These are phyloP conservation scores for Coranthus polyacanthus DNA, from an alignment of 2,797 vertebrate genomes.

Conservation along the genomic window DNA sequence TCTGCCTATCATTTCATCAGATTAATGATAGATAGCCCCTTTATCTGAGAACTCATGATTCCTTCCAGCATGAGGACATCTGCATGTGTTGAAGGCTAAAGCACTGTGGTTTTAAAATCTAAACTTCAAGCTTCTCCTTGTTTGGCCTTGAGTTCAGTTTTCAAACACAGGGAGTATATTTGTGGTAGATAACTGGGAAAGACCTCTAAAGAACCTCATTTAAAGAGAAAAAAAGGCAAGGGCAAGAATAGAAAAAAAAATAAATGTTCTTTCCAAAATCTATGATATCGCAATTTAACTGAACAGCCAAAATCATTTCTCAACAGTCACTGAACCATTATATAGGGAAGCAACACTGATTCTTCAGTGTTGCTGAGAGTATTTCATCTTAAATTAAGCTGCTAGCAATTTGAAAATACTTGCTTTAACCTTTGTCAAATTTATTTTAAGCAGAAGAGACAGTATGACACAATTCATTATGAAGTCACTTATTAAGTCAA, in stretches of 20 bases:
- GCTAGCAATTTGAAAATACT: neutral
- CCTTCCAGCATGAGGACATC: neutral
- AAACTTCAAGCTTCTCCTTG: neutral
- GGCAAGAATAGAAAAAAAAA: no score
- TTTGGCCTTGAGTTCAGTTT: conserved; percentile 4
- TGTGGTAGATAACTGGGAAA: no score
- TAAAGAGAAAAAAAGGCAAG: no score
- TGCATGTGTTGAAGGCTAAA: neutral
- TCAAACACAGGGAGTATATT: neutral
- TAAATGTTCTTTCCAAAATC: no score
- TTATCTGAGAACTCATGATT: neutral
- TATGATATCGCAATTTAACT: no score
- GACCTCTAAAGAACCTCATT: no score
- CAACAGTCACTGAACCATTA: neutral
- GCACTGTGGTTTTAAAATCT: neutral
- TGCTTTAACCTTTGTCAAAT: neutral
- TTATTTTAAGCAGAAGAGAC: neutral
- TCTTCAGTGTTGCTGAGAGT: no score
- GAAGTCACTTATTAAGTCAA: conserved; percentile 3
- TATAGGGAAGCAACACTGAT: neutral
- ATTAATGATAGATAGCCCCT: conserved; percentile 11
- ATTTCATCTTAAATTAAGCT: neutral
- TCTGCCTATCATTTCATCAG: conserved; percentile 20
- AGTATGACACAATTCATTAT: conserved; percentile 9
- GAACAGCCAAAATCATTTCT: neutral